Evolutionary conservation across 1,140 invertebrate species (phyloP).

Genomic region (Drosophila kepulauana): DNA sequence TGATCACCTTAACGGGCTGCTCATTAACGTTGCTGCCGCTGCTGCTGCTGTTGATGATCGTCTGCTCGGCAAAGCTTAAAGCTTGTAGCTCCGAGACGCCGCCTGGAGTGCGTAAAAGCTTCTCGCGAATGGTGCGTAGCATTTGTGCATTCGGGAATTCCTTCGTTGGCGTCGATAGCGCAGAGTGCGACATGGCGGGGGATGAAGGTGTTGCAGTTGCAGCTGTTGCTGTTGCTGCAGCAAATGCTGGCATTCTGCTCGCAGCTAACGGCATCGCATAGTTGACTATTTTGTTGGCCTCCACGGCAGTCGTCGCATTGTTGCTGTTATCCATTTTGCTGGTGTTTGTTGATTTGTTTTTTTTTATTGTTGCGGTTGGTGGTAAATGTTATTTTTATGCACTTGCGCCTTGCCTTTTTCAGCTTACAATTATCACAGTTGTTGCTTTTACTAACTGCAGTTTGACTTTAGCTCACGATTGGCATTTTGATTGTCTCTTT

Average conservation of each 20-base stretch:
- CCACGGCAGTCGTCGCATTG: conserved; percentile 47
- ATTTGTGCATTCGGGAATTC: conserved; percentile 64
- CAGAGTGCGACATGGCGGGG: conserved; percentile 18
- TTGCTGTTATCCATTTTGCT: conserved; percentile 73
- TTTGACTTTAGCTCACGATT: conserved; percentile 71
- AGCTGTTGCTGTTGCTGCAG: conserved; percentile 22
- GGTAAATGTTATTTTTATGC: conserved; percentile 54
- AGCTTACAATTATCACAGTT: conserved; percentile 58
- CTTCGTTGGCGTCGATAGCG: conserved; percentile 71
- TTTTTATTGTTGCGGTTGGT: conserved; percentile 14
- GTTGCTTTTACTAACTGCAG: conserved; percentile 44
- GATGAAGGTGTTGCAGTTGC: conserved; percentile 10
- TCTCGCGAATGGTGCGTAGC: conserved; percentile 69
- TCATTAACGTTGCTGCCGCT: conserved; percentile 25
- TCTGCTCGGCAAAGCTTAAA: conserved; percentile 65
- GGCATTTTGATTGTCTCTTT: conserved; percentile 63
- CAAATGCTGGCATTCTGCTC: conserved; percentile 23
- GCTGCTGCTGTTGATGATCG: conserved; percentile 22
- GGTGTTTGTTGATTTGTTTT: conserved; percentile 36
- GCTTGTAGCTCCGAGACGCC: conserved; percentile 64
- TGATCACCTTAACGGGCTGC: conserved; percentile 67
- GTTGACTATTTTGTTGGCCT: conserved; percentile 64
- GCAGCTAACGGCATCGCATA: conserved; percentile 50
- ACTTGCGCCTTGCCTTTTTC: conserved; percentile 32
- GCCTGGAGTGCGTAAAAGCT: conserved; percentile 64